These are phyloP conservation scores for Trichechus manatus DNA, from an alignment of 2,113 vertebrate species.

Conservation along the genomic window DNA sequence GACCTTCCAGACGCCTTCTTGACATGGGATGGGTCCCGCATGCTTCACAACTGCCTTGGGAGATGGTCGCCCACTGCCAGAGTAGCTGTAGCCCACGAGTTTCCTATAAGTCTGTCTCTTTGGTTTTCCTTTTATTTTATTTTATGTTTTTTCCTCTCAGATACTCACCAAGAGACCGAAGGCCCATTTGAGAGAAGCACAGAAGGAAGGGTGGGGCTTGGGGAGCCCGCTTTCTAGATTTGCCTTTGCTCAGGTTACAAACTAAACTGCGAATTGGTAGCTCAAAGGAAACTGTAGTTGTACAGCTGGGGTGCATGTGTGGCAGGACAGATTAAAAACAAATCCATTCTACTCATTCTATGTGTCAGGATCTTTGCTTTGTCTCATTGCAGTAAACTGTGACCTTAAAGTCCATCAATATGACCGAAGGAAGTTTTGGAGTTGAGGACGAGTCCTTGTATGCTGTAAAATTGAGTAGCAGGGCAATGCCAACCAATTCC, in stretches of 20 bases:
- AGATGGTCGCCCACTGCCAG: background rate
- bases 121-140: conserved; percentile 62
- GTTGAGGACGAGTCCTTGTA: conserved; percentile 91
- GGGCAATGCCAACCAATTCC: conserved; percentile 83
- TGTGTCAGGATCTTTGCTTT: conserved; percentile 97
- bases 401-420: conserved; percentile 97
- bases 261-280: conserved; percentile 80
- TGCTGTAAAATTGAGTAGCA: conserved; percentile 90
- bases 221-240: conserved; percentile 90
- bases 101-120: conserved; percentile 74
- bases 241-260: conserved; percentile 92
- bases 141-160: conserved; percentile 61
- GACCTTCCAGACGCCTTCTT: conserved; percentile 4
- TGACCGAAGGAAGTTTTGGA: conserved; percentile 94
- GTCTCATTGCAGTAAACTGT: conserved; percentile 97
- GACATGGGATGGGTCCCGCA: background rate
- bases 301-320: conserved; percentile 91
- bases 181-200: conserved; percentile 80
- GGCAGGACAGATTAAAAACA: conserved; percentile 89
- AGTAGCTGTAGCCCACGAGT: background rate
- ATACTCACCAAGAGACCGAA: conserved; percentile 70
- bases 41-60: background rate
- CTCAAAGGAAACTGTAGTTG: conserved; percentile 65
- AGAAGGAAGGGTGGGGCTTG: conserved; percentile 82
- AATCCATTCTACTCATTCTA: conserved; percentile 94